phyloP scores from a whole-genome alignment of 2,113 vertebrate genomes.

The Mustela nigripes region DNA sequence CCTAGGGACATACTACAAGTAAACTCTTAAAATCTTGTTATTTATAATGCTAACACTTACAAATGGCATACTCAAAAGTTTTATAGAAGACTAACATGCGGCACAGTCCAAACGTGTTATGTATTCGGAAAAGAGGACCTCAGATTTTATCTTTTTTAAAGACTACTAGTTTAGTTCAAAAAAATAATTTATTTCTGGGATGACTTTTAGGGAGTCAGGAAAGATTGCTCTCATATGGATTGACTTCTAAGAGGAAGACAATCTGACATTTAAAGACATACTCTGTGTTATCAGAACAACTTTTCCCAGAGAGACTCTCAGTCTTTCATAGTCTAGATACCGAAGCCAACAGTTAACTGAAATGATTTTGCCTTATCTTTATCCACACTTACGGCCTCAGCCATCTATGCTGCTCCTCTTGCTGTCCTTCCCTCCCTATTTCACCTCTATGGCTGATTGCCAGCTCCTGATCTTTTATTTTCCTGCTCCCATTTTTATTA shows the following conservation, averaged over 20 bases:
- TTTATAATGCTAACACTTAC: slow-evolving; percentile 49
- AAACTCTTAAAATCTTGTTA: slow-evolving; percentile 17
- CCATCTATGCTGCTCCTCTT: neutral
- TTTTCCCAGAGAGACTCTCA: neutral
- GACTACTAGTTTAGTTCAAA: slow-evolving; percentile 10
- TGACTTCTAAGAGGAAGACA: slow-evolving; percentile 20
- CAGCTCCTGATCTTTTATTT: slow-evolving; percentile 6
- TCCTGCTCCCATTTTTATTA: neutral
- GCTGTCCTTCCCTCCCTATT: neutral
- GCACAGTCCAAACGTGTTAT: neutral
- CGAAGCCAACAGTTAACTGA: slow-evolving; percentile 53
- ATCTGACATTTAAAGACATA: slow-evolving; percentile 29
- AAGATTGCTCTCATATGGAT: slow-evolving; percentile 38
- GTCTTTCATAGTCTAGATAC: neutral
- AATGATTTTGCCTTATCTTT: slow-evolving; percentile 26
- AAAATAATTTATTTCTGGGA: slow-evolving; percentile 14
- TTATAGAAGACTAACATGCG: neutral
- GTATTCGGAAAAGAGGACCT: slow-evolving; percentile 36
- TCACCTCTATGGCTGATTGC: neutral
- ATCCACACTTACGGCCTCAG: neutral
- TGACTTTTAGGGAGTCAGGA: slow-evolving; percentile 5
- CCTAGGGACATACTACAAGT: neutral
- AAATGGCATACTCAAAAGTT: neutral
- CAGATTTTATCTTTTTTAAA: neutral
- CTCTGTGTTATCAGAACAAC: slow-evolving; percentile 2